These are phyloP conservation scores for Anarhynchus alexandrinus DNA, from an alignment of 2,113 vertebrate genomes.

Conservation along the genomic window DNA sequence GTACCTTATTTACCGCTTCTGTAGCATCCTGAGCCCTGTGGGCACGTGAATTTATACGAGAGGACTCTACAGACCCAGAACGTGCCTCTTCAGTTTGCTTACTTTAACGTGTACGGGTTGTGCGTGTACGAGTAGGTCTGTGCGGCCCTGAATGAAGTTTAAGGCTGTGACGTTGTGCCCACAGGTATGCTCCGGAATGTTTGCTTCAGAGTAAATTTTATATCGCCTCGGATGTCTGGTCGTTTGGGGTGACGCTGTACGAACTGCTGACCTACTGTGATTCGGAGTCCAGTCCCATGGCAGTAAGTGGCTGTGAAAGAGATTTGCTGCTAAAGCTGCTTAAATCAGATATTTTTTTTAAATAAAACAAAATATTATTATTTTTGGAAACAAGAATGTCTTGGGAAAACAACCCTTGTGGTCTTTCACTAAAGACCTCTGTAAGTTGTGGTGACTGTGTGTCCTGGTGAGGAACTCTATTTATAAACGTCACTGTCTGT, in stretches of 20 bases:
- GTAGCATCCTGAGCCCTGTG: neutral
- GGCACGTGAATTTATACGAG: accelerated
- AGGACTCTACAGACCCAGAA: accelerated
- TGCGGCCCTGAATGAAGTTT: neutral
- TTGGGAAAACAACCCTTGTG: neutral
- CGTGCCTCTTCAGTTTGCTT: accelerated
- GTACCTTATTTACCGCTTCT: accelerated
- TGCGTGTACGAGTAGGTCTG: accelerated
- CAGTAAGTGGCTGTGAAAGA: slow-evolving; percentile 67
- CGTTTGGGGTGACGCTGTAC: slow-evolving; percentile 93
- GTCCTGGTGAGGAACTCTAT: neutral
- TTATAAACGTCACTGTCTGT: neutral
- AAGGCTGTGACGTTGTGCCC: accelerated
- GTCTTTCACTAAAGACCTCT: neutral
- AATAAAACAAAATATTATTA: neutral
- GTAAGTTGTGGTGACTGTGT: neutral
- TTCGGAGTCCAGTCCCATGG: slow-evolving; percentile 84
- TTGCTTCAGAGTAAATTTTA: slow-evolving; percentile 93
- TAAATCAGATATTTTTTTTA: accelerated
- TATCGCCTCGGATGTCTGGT: slow-evolving; percentile 95
- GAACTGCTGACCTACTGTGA: slow-evolving; percentile 95
- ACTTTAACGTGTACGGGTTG: accelerated
- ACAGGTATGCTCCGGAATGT: slow-evolving; percentile 95
- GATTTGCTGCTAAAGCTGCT: neutral
- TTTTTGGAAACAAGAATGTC: neutral